Evolutionary conservation across 2,888 invertebrate genomes (phyloP), one percentile per base, ranked within the genome.

Genomic region (Crioceris asparagi): DNA sequence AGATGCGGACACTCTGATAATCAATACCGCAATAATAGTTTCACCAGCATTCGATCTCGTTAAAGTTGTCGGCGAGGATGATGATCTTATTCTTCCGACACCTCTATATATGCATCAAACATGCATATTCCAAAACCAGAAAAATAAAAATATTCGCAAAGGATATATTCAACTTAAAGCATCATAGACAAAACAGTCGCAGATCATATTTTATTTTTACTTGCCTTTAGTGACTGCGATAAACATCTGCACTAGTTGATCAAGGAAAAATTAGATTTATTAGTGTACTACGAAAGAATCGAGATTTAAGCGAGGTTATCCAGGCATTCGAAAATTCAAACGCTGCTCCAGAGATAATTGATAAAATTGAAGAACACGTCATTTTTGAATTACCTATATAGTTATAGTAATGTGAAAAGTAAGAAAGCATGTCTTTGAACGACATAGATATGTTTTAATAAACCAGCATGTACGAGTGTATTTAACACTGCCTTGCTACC

Each of bases 221-320:
- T 50, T 29, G 52, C 48, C 35, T 21, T 21, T 21, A 46, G 47
- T 43, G 52, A 45, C 33, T 48, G 49, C 40, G 48, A 50, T 44
- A 54, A 21, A 21, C 44, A 42, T 51, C 46, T 17, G 51, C 52
- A 33, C 29, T 52, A 11, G 54, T 50, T 38, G 40, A 49, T 43
- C 45, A 50, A 44, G 44, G 43, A 27, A 49, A 51, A 47, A 41
- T 44, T 4, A 50, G 44, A 44, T 50, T 23, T 36, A 15, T 38
- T 26, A 51, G 46, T 35, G 38, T 46, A 44, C 30, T 44, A 15
- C 33, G 23, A 46, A 8, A 21, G 8, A 21, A 21, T 21, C 10
- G 6, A 21, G 8, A 21, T 38, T 45, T 47, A 38, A 43, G 39
- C 38, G 36, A 44, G 41, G 27, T 46, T 41, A 32, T 49, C 29